phyloP scores from a whole-genome alignment of 2,797 vertebrate species.

The Propithecus deckenii region DNA sequence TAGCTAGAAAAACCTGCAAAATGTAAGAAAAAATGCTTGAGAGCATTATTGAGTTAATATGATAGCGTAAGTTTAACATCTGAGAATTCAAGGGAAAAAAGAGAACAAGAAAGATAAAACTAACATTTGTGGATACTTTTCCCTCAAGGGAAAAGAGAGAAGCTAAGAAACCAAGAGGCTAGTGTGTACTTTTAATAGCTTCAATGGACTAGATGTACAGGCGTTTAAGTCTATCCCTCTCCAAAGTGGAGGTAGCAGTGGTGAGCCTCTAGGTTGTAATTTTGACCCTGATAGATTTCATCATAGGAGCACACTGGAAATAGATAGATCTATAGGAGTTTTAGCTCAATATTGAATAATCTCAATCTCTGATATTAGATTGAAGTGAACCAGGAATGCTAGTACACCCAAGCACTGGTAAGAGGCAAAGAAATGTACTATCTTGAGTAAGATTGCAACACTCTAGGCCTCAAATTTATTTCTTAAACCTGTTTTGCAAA shows the following conservation, averaged over 20 bases:
- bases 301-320: background rate
- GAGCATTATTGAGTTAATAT: background rate
- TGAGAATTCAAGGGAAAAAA: background rate
- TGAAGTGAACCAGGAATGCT: background rate
- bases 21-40: background rate
- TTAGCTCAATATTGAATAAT: background rate
- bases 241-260: background rate
- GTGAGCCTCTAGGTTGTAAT: background rate
- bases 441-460: background rate
- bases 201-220: background rate
- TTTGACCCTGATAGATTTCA: background rate
- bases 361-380: background rate
- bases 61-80: background rate
- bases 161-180: background rate
- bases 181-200: background rate
- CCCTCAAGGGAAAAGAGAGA: background rate
- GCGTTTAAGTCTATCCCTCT: background rate
- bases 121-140: background rate
- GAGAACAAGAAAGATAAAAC: background rate
- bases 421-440: background rate
- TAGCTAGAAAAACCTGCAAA: background rate
- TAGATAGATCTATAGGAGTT: background rate
- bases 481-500: background rate
- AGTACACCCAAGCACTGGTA: background rate
- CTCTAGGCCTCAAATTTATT: background rate